These are phyloP conservation scores for Acropora tenuis DNA, from an alignment of 64 coral and sea anemone species.

Conservation along the genomic window DNA sequence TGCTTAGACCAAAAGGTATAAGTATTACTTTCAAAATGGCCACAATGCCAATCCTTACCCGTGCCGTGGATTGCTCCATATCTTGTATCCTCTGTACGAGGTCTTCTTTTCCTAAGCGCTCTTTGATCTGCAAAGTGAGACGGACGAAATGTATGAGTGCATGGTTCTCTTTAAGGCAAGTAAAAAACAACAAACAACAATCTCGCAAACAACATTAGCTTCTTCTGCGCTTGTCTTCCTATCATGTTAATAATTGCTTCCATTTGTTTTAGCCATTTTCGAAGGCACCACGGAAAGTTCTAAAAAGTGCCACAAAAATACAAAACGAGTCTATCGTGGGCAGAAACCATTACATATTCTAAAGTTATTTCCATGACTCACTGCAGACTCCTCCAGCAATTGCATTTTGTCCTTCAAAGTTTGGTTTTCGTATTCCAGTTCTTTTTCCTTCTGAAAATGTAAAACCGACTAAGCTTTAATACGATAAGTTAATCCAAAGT, in stretches of 20 bases:
- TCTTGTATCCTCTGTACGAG: constrained; percentile 26
- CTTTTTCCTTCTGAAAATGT: background rate
- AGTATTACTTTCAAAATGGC: background rate
- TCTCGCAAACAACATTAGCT: no score
- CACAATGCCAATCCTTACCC: background rate
- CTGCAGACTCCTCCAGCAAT: constrained; percentile 13
- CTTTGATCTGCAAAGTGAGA: background rate
- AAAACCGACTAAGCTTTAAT: background rate
- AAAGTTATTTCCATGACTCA: background rate
- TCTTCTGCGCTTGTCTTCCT: no score
- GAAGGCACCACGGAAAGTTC: no score
- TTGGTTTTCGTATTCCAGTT: constrained; percentile 2
- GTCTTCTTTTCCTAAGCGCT: constrained; percentile 12
- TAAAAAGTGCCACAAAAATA: no score
- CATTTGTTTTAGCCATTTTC: no score
- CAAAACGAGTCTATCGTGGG: no score
- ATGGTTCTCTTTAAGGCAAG: background rate
- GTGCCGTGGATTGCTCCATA: constrained; percentile 5
- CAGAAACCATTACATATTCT: no score
- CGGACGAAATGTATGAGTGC: background rate
- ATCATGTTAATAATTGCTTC: background rate
- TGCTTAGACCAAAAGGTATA: background rate
- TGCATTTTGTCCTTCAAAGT: constrained; percentile 2
- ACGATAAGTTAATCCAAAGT: no score
- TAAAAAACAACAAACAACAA: background rate